These are phyloP conservation scores for Penaeus indicus DNA, from an alignment of 1,140 invertebrate species.

Conservation along the genomic window DNA sequence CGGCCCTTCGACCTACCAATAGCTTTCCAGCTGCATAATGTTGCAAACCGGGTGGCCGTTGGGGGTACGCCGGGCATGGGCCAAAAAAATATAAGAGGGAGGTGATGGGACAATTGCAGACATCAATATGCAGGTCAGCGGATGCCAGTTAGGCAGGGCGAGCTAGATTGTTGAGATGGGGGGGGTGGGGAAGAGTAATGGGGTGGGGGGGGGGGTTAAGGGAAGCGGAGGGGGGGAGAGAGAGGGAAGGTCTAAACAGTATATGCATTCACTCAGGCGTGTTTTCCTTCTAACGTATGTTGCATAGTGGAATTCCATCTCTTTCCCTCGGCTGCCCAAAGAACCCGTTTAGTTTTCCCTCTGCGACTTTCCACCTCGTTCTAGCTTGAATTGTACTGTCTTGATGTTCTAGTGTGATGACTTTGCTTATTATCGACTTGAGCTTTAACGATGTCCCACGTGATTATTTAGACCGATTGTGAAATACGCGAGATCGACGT, in stretches of 20 bases:
- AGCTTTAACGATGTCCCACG: no score
- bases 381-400: no score
- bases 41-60: conserved; percentile 52
- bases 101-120: conserved; percentile 59
- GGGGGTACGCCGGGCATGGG: not conserved
- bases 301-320: no score
- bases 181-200: conserved; percentile 32
- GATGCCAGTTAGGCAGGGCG: conserved; percentile 1
- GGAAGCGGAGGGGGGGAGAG: conserved; percentile 19
- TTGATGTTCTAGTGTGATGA: no score
- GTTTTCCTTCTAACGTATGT: no score
- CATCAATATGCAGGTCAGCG: conserved; percentile 62
- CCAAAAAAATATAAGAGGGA: conserved; percentile 40
- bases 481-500: no score
- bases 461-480: no score
- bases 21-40: conserved; percentile 43
- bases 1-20: not conserved
- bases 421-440: no score
- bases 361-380: no score
- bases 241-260: conserved; percentile 4
- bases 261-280: not conserved
- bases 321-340: no score
- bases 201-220: conserved; percentile 28
- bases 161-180: conserved; percentile 16
- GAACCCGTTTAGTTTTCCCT: no score